Evolutionary conservation across 2,888 invertebrate genomes (phyloP), one percentile per base, ranked within the genome.

Genomic region (Stenolophus ochropezus): DNA sequence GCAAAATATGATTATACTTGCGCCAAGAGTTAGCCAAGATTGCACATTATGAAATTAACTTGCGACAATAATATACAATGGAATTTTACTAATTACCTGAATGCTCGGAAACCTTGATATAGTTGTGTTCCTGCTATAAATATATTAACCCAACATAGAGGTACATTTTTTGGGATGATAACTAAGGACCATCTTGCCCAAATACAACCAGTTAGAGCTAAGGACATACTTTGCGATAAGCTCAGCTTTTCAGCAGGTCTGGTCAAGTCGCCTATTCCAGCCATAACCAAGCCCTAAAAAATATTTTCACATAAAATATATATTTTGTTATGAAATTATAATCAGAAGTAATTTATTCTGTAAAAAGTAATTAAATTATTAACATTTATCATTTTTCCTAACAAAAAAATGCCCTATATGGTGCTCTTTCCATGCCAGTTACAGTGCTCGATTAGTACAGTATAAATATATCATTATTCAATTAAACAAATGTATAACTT

Each of bases 101-200:
- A 83, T 11, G 94, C 97, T 87, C 98, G 92, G 49, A 90, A 88
- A 18, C 98, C 90, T 89, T 99, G 98, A 86, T 95, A 95, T 0
- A 95, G 83, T 85, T 96, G 97, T 2, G 97, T 98, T 1, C 92
- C 85, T 1, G 95, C 98, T n/a, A 99, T 97, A 90, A 99, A 99
- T 4, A 98, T 91, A 90, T 82, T 82, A 8, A 80, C 82, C n/a
- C 79, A 75, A 87, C 97, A 97, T 4, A 98, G 91, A 85, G 94
- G 94, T 90, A 94, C 97, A 89, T 98, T 98, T 90, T 96, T 97
- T 0, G 98, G 98, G 85, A 94, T 96, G 87, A 98, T 98, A 33
- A 97, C 97, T 82, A 98, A 90, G 0, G 98, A 97, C 87, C 98
- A 93, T 79, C 98, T 93, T 4, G 97, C 95, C 98, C 98, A 98